Conservation (phyloP, 2,888 invertebrate species). For the Cryptocephalus primarius region DNA sequence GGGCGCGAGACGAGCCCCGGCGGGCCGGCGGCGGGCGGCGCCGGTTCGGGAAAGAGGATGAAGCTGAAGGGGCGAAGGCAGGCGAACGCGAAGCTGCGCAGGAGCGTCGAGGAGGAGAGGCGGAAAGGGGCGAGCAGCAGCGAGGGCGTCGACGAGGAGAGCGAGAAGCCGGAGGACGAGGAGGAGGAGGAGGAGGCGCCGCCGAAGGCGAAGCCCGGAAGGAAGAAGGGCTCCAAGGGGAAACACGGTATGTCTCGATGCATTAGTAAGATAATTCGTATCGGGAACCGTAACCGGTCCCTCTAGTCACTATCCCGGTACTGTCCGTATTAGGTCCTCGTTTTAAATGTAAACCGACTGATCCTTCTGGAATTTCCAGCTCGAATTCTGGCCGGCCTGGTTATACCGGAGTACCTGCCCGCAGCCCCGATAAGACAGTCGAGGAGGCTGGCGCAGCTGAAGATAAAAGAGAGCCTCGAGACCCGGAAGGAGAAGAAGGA, state of each 20-base stretch:
- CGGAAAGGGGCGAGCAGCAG: constrained; percentile 37
- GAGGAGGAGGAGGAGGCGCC: constrained; percentile 1
- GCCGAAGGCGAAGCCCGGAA: constrained; percentile 2
- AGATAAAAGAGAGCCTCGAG: constrained; percentile 78
- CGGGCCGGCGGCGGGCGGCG: constrained; percentile 9
- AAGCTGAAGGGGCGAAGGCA: constrained; percentile 27
- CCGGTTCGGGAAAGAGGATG: constrained; percentile 18
- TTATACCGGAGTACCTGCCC: constrained; percentile 34
- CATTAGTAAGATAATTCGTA: no score
- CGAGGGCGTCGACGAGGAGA: constrained; percentile 30
- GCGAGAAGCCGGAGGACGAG: constrained; percentile 1
- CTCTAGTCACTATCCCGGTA: no score
- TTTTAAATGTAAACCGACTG: no score
- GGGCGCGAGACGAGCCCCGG: constrained; percentile 19
- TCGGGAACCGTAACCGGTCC: no score
- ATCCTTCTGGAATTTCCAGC: constrained; percentile 26
- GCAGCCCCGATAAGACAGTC: constrained; percentile 64
- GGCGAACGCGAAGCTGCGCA: constrained; percentile 27
- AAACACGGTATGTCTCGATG: constrained; percentile 12
- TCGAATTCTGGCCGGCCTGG: constrained; percentile 40
- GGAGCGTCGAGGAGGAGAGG: constrained; percentile 43
- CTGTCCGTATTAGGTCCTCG: no score
- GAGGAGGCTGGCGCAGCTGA: constrained; percentile 75
- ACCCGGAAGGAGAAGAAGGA: constrained; percentile 9
- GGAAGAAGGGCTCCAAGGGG: constrained; percentile 6